Base-by-base conservation (phyloP, 2,888 invertebrate genomes). In the Blastobasis adustella region DNA sequence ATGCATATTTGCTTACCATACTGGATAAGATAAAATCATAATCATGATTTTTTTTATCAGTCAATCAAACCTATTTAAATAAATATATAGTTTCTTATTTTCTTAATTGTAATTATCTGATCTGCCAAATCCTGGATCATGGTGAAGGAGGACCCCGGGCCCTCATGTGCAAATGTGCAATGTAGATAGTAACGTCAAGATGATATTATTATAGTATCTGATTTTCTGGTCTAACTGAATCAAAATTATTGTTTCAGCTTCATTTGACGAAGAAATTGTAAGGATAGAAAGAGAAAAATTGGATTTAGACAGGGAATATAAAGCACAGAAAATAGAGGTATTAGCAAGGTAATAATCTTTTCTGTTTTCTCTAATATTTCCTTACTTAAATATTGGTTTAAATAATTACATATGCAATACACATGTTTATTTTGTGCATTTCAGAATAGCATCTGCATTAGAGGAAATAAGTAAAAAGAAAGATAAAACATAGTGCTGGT, bases 241-340 rank as follows among this genome's bases (percentile, higher is more conserved):
- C 23, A 37, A n/a, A 10, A 0, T 47, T 47, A 38, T 39, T 47
- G 6, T 49, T 58, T 43, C 52, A 58, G 60, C 43, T 45, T 59
- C 58, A 50, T 70, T 59, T 59, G 70, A 70, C 58, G 67, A 71
- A 59, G 69, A 71, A 60, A 65, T 71, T 38, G 57, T 71, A 43
- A 66, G 58, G 55, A 67, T 71, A 57, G 69, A 71, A 61, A 63
- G 60, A 54, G 67, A 69, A 5, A 71, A 71, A 57, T 55, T 71
- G 46, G 68, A 71, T 50, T 54, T 71, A 46, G 70, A 71, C 46
- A 65, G 61, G 60, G 68, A 67, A 55, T 69, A 68, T 52, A 70
- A 69, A 54, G 54, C 57, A 37, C 63, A 69, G 54, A 68, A 71
- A 53, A 71, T 69, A 57, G 62, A 66, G 58, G 71, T 65, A 37